Evolutionary conservation across 2,888 invertebrate species (phyloP).

Genomic region (Torymus tubicola): DNA sequence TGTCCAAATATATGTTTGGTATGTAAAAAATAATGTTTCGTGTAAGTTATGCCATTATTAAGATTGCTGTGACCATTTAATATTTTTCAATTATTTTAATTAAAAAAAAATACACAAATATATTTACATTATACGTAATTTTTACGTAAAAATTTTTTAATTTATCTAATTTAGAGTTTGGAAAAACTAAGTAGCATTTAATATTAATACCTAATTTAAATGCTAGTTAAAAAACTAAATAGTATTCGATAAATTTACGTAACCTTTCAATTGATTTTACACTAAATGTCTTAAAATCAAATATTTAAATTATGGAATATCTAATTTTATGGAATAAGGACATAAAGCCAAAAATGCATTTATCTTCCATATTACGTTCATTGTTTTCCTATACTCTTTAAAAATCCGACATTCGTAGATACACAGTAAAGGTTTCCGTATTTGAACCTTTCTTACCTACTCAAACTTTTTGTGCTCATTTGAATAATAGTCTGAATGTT

Average conservation of each 20-base stretch:
- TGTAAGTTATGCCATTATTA: slow-evolving; percentile 3
- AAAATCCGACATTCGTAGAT: slow-evolving; percentile 47
- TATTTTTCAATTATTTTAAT: slow-evolving; percentile 29
- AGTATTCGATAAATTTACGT: slow-evolving; percentile 30
- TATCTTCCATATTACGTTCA: slow-evolving; percentile 21
- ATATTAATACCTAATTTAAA: slow-evolving; percentile 36
- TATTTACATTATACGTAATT: slow-evolving; percentile 2
- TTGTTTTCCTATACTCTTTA: slow-evolving; percentile 36
- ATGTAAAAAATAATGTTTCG: slow-evolving; percentile 29
- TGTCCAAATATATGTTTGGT: slow-evolving; percentile 27
- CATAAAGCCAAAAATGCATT: slow-evolving; percentile 55
- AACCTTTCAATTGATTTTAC: slow-evolving; percentile 23
- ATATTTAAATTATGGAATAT: slow-evolving; percentile 17
- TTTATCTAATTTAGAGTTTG: slow-evolving; percentile 12
- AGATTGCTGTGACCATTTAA: slow-evolving; percentile 27
- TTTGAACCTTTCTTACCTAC: slow-evolving; percentile 1
- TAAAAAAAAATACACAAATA: neutral
- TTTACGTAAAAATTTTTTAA: slow-evolving; percentile 29
- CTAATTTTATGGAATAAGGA: slow-evolving; percentile 48
- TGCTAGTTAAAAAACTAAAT: slow-evolving; percentile 42
- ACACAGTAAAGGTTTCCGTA: slow-evolving; percentile 36
- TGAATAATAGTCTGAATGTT: slow-evolving; percentile 32
- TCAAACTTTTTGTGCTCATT: slow-evolving; percentile 39
- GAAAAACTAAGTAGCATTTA: slow-evolving; percentile 28
- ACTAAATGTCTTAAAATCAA: slow-evolving; percentile 20